Evolutionary conservation across 1,140 invertebrate genomes (phyloP).

Genomic region (Orchestia grillus): DNA sequence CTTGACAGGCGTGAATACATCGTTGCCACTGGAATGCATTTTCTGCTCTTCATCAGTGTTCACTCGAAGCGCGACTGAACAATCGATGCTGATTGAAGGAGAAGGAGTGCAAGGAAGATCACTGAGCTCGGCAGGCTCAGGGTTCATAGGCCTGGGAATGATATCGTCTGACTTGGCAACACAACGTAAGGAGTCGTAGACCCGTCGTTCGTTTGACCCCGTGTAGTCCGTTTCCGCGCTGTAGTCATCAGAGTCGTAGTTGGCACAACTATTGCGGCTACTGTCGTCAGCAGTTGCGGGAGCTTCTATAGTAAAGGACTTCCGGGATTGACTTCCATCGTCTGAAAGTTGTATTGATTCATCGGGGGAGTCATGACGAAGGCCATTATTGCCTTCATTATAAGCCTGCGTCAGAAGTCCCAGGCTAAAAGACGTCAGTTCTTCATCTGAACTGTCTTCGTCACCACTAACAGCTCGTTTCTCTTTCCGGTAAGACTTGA

Average conservation of each 20-base stretch:
- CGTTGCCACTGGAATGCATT: neutral
- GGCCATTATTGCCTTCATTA: neutral
- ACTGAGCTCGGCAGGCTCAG: conserved; percentile 44
- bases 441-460: conserved; percentile 36
- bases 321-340: neutral
- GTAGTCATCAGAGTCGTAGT: conserved; percentile 47
- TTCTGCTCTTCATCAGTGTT: neutral
- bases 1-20: neutral
- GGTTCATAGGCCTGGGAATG: conserved; percentile 36
- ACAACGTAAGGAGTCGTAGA: neutral
- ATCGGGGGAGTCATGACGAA: neutral
- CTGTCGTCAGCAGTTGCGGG: neutral
- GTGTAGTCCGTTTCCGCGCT: conserved; percentile 42
- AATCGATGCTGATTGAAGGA: conserved; percentile 19
- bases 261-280: neutral
- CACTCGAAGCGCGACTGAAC: neutral
- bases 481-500: conserved; percentile 26
- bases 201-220: conserved; percentile 10
- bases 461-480: neutral
- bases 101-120: conserved; percentile 31
- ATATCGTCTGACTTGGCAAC: neutral
- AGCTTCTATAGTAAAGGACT: neutral
- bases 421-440: conserved; percentile 34
- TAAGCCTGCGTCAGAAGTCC: conserved; percentile 32
- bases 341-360: neutral